Evolutionary conservation across 2,113 vertebrate species (phyloP), one percentile per base, ranked within the genome.

Genomic region (Petrocephalus microphthalmus): DNA sequence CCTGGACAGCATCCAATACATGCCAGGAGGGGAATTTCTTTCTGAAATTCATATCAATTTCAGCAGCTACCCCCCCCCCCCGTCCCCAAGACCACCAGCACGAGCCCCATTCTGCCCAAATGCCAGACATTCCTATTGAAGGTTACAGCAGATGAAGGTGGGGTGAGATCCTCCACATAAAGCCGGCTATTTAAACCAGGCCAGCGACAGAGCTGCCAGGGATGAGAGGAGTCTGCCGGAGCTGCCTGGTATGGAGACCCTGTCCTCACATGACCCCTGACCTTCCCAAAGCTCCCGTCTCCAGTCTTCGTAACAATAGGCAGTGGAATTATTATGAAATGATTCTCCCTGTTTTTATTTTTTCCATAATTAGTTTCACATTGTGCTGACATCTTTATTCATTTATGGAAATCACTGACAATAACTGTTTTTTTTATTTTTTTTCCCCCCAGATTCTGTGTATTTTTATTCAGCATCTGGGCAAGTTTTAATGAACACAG

Each of bases 101-200:
- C 87, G 90, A 88, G 91, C 89, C 91, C 91, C 91, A 88, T 87
- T 88, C 89, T 89, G 89, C 52, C 90, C 92, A 88, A 93, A 95
- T 95, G 92, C 93, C 94, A 93, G 89, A 91, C 93, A 95, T 96
- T 95, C 94, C 94, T 94, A 89, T 93, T 92, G 92, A 93, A 94
- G 92, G 93, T 95, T 94, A 94, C 89, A 92, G 89, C 90, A 94
- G 92, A 92, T 92, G 93, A 95, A 94, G 91, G 90, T 93, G 90
- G 88, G 90, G 83, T 7, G 71, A 92, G 87, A 93, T 93, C 91
- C 93, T 93, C 90, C 93, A 92, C 88, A 90, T 87, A 89, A 90
- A 88, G 71, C 87, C 89, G 89, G 33, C 89, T 91, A 91, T 92
- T 94, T 90, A 94, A 89, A 90, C 71, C 47, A 81, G 45, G 89